Base-by-base conservation (phyloP, 2,797 vertebrate species). In the Paratrypauchen microcephalus region DNA sequence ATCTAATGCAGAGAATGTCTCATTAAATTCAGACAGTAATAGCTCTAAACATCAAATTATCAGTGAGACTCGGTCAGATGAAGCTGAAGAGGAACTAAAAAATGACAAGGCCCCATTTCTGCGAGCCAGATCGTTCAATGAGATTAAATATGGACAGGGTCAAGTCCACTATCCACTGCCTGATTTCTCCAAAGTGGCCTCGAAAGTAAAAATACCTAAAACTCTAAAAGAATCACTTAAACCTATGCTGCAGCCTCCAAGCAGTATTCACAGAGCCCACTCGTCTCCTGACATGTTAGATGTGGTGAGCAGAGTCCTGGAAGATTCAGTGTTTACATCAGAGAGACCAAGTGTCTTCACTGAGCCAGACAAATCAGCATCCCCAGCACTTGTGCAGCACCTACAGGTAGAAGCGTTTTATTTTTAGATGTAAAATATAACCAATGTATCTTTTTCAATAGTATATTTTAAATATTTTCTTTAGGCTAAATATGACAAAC, bases 161-260 rank as follows among this genome's bases (percentile, higher is more conserved):
- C 91, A 95, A 85, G 90, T 94, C 81, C 92, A 91, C 77, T 94
- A 85, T 55, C 91, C 80, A 1, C 85, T 89, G 28, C 91, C 93
- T 7, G 88, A 95, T 81, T 94, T 95, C 80, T 94, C 93, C 52
- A 85, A 94, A 79, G 84, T 93, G 74, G 72, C 87, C 68, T 82
- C 95, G 8, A 93, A 94, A 83, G 88, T 94, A 19, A 90, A 92
- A 91, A 92, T 93, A 76, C 92, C 92, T 30, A 94, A 93, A 91
- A 76, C 58, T 48, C 71, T 80, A 56, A 83, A 65, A 71, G 65
- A 74, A 68, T 70, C 65, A 2, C 8, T 41, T 47, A 87, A 74
- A 73, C 66, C 85, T 47, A 63, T 79, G 66, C 89, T 83, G 36
- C 87, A 84, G 59, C 66, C 68, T 65, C 69, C 73, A 57, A 60